Evolutionary conservation across 1,140 invertebrate species (phyloP).

Genomic region (Araneus ventricosus): DNA sequence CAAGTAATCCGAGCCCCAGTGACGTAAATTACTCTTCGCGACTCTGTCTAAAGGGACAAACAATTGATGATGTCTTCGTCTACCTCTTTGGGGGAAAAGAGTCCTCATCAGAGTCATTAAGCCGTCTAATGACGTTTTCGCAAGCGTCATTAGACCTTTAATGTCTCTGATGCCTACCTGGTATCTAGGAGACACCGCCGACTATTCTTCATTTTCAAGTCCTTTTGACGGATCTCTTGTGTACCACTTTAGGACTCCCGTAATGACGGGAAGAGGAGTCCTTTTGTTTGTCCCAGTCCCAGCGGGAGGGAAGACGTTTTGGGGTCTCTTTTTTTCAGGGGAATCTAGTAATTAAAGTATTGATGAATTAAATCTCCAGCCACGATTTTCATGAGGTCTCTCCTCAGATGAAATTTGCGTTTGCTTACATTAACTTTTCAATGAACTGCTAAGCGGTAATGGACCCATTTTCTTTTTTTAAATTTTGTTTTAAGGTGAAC

Average conservation of each 20-base stretch:
- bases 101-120: conserved; percentile 71
- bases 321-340: not conserved
- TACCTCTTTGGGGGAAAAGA: conserved; percentile 32
- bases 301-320: not conserved
- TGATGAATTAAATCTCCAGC: not conserved
- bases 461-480: too few species aligned
- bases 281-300: conserved; percentile 15
- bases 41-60: conserved; percentile 73
- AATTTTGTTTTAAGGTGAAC: too few species aligned
- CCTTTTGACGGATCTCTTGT: conserved; percentile 45
- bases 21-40: conserved; percentile 70
- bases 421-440: too few species aligned
- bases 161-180: conserved; percentile 73
- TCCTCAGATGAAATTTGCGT: not conserved
- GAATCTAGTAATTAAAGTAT: not conserved
- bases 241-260: not conserved
- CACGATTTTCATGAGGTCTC: not conserved
- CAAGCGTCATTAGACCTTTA: conserved; percentile 73
- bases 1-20: conserved; percentile 66
- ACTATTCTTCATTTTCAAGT: conserved; percentile 46
- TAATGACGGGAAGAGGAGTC: not conserved
- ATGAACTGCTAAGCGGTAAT: too few species aligned
- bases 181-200: conserved; percentile 30
- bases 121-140: conserved; percentile 71
- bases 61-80: conserved; percentile 74